These are phyloP conservation scores for Xiphophorus maculatus DNA, from an alignment of 2,113 vertebrate genomes.

Conservation along the genomic window DNA sequence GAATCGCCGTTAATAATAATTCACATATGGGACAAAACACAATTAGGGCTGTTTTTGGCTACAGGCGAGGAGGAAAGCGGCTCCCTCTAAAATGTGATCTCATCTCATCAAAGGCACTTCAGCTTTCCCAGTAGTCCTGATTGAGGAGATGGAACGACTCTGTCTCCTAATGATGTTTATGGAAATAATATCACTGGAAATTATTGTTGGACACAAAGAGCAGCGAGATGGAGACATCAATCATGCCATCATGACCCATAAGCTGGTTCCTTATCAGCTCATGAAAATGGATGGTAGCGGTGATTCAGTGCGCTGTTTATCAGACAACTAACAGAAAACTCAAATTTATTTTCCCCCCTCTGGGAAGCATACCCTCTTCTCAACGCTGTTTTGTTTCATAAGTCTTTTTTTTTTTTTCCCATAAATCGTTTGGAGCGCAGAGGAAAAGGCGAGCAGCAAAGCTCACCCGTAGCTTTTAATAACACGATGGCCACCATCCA, in stretches of 20 bases:
- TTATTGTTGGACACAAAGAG: conserved; percentile 59
- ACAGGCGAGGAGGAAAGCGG: conserved; percentile 71
- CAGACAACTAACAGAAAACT: conserved; percentile 41
- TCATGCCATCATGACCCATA: conserved; percentile 51
- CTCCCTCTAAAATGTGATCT: conserved; percentile 70
- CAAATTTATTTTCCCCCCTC: conserved; percentile 28
- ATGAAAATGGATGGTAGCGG: conserved; percentile 32
- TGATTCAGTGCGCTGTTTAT: conserved; percentile 42
- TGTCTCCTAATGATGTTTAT: conserved; percentile 69
- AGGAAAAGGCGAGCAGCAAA: conserved; percentile 72
- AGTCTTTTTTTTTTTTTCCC: conserved; percentile 45
- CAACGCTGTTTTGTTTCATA: conserved; percentile 50
- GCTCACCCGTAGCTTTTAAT: conserved; percentile 93
- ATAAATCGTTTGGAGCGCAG: conserved; percentile 64
- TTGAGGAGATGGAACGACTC: conserved; percentile 55
- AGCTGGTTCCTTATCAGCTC: conserved; percentile 63
- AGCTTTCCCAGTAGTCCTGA: conserved; percentile 71
- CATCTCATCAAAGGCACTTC: conserved; percentile 79
- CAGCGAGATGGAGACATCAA: conserved; percentile 60
- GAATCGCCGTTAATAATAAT: conserved; percentile 83
- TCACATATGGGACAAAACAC: conserved; percentile 80
- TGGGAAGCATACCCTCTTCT: conserved; percentile 36
- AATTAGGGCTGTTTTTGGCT: conserved; percentile 78
- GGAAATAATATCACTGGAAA: conserved; percentile 69
- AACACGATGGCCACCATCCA: conserved; percentile 91